phyloP scores from a whole-genome alignment of 1,140 invertebrate species.

The Bombus impatiens region DNA sequence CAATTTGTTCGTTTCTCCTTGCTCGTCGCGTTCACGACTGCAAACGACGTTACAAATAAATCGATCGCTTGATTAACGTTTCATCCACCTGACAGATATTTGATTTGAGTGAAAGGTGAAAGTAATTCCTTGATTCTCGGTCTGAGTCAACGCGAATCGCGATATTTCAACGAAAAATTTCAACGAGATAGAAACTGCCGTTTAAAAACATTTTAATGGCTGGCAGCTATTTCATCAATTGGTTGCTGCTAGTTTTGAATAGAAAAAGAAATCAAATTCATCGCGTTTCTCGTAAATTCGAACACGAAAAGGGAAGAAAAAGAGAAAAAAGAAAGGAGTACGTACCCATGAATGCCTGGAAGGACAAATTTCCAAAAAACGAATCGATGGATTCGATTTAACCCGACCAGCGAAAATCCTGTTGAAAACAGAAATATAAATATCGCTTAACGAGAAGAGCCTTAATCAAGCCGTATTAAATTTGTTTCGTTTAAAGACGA shows the following conservation, averaged over 20 bases:
- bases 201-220: slow-evolving; percentile 8
- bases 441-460: neutral
- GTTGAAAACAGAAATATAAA: neutral
- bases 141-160: neutral
- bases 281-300: neutral
- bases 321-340: neutral
- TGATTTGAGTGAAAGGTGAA: slow-evolving; percentile 29
- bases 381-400: neutral
- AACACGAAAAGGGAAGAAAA: neutral
- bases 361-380: neutral
- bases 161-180: neutral
- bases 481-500: neutral
- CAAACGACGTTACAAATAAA: slow-evolving; percentile 18
- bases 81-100: neutral
- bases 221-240: neutral
- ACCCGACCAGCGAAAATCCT: neutral
- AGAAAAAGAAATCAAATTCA: neutral
- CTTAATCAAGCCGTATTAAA: too few species aligned
- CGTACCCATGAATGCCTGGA: neutral
- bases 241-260: neutral
- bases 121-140: slow-evolving; percentile 20
- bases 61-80: slow-evolving; percentile 37
- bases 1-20: neutral
- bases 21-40: neutral
- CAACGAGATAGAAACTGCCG: neutral